Evolutionary conservation across 2,113 vertebrate species (phyloP).

Genomic region (Hemiscyllium ocellatum): DNA sequence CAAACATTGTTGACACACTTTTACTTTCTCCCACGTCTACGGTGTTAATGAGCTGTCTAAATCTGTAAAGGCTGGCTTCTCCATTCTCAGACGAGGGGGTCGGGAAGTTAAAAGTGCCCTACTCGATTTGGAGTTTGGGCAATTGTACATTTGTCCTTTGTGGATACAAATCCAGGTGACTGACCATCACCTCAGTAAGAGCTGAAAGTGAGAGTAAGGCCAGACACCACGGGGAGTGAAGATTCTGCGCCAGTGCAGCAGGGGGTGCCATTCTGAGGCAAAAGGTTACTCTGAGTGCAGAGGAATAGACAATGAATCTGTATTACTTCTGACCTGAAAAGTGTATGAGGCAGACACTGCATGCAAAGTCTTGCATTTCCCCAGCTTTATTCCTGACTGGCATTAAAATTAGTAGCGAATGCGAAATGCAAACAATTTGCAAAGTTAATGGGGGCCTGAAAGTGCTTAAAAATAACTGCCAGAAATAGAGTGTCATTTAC

Average conservation of each 20-base stretch:
- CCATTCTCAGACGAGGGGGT: not conserved
- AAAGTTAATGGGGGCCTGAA: not conserved
- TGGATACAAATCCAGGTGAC: not conserved
- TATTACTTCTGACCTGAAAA: not conserved
- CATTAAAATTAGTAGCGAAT: not conserved
- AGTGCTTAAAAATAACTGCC: not conserved
- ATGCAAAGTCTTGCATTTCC: not conserved
- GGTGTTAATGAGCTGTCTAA: not conserved
- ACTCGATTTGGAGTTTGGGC: not conserved
- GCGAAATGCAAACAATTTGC: not conserved
- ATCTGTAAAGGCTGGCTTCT: not conserved
- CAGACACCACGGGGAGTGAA: not conserved
- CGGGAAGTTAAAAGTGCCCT: not conserved
- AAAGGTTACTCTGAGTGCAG: not conserved
- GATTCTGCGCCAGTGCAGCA: not conserved
- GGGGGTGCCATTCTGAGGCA: constrained; percentile 21
- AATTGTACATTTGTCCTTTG: not conserved
- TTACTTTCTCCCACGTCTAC: not conserved
- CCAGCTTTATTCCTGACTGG: not conserved
- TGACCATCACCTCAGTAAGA: not conserved
- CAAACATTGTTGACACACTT: not conserved
- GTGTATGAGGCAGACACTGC: not conserved
- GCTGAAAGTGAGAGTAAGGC: not conserved
- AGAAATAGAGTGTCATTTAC: not conserved
- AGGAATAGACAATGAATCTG: not conserved